Base-by-base conservation (phyloP, 1,140 invertebrate genomes). In the Euwallacea fornicatus region DNA sequence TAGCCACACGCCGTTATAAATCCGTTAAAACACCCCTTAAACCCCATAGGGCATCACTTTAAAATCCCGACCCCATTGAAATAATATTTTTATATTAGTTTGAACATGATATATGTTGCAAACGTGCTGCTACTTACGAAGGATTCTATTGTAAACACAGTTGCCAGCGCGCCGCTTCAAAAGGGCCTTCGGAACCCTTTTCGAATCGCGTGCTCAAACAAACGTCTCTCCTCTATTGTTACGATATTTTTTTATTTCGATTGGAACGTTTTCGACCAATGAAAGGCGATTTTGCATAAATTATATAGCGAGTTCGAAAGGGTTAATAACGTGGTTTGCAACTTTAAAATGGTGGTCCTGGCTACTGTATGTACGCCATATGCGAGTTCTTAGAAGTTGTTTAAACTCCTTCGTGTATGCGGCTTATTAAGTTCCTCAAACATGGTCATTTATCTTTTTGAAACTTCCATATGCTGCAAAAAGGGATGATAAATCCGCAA, bases 121-220 rank as follows among this genome's bases (percentile, higher is more conserved):
- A 67, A 67, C 65, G 65, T 67, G 65, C 53, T 42, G 15, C 53
- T 46, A 54, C 50, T 65, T 65, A 65, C 54, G 63, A 54, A 54
- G 42, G 54, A 59, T 67, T 46, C 65, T 33, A 53, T 67, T 67
- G 65, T 67, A 56, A 58, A 67, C 65, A 67, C 65, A 67, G 65
- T 67, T 67, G 65, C 61, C n/a, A 21, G 13, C 42, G 53, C 11
- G n/a, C 55, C 65, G 55, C 7, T 56, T 33, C 11, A 44, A 53
- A 58, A 67, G 15, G 55, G 65, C 8, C 8, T 21, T 16, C 54
- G 11, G 16, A 9, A 15, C 16, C 11, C n/a, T 15, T 16, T 21
- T 56, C 42, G 69, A 69, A 75, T 73, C 74, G 72, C 72, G 74
- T 75, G 74, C 70, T 74, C 66, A 74, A 73, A 74, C 63, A 73